A percentile compares a stretch with the other conserved stretches of the same genome.
Conservation (phyloP, 2,888 invertebrate species). For the Melikaiella ostensackeni region DNA sequence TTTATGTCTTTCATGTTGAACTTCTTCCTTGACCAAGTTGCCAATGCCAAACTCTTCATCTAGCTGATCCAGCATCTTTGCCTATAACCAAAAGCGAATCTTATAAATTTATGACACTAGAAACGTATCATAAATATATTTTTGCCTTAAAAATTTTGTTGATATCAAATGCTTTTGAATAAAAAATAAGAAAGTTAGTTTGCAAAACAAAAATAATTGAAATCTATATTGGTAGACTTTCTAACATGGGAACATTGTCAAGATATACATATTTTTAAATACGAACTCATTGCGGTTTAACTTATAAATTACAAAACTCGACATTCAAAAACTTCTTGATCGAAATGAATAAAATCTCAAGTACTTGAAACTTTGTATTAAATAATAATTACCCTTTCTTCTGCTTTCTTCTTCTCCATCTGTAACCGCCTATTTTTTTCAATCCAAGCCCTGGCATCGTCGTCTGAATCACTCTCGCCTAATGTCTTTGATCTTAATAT, state of each 20-base stretch:
- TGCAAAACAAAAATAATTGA: too few relatives aligned
- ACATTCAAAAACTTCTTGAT: constrained; percentile 5
- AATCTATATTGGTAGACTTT: too few relatives aligned
- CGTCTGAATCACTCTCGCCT: constrained; percentile 87
- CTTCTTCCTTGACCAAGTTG: constrained; percentile 89
- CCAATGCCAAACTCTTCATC: constrained; percentile 96
- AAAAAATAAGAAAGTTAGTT: too few relatives aligned
- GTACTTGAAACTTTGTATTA: not conserved
- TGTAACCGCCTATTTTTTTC: constrained; percentile 86
- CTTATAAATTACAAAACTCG: not conserved
- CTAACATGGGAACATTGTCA: too few relatives aligned
- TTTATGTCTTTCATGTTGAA: constrained; percentile 79
- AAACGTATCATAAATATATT: not conserved
- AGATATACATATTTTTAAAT: not conserved
- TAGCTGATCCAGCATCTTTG: constrained; percentile 95
- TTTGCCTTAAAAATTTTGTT: too few relatives aligned
- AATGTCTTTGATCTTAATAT: constrained; percentile 81
- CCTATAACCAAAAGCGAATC: constrained; percentile 79
- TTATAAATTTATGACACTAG: not conserved
- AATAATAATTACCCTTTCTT: constrained; percentile 83
- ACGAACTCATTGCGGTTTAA: not conserved
- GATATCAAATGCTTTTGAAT: too few relatives aligned
- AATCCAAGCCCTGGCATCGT: constrained; percentile 90
- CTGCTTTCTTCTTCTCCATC: constrained; percentile 90
- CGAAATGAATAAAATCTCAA: not conserved